Base-by-base conservation (phyloP, 1,140 invertebrate species). In the Trinorchestia longiramus region DNA sequence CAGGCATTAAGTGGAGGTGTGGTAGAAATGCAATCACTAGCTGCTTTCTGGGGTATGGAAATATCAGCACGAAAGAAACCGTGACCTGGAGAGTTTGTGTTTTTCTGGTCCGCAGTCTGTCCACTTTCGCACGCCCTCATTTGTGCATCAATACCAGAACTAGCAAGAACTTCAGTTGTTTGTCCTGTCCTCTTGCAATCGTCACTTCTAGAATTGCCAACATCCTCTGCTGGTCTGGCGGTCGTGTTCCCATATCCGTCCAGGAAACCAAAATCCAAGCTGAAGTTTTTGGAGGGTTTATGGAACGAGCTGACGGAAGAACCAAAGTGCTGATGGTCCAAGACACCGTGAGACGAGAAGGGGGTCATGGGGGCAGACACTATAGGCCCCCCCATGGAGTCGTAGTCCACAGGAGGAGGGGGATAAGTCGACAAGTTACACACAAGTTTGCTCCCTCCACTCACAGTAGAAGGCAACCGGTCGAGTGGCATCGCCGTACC, bases 271-370 rank as follows among this genome's bases (percentile, higher is more conserved):
- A 94, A 94, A 19, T 94, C 92, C 43, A 94, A 40, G 44, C 43
- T 40, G 43, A 45, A 94, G 43, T 45, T 94, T 47, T 94, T 94
- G 43, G 92, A n/a, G 43, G 92, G 92, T 40, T 94, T 94, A 44
- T 94, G 92, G 92, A 94, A 94, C 43, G 43, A 43, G 43, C 44
- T 45, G 92, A 47, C 43, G 44, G 92, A 45, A 28, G 43, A 94
- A 43, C 92, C 43, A 40, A 45, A 43, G 19, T 45, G 92, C 43
- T 43, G 92, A 15, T 45, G 92, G 23, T 94, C 43, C 41, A 94
- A 47, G 43, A 44, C n/a, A 36, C 43, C 90, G 15, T 94, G 92
- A 15, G 88, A 15, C 44, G 41, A 45, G 41, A 94, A 94, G 92
- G 43, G 62, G 6, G 43, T 47, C 92, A 94, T 94, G 44, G 92